Evolutionary conservation across 2,888 invertebrate genomes (phyloP).

Genomic region (Drosophila conformis): DNA sequence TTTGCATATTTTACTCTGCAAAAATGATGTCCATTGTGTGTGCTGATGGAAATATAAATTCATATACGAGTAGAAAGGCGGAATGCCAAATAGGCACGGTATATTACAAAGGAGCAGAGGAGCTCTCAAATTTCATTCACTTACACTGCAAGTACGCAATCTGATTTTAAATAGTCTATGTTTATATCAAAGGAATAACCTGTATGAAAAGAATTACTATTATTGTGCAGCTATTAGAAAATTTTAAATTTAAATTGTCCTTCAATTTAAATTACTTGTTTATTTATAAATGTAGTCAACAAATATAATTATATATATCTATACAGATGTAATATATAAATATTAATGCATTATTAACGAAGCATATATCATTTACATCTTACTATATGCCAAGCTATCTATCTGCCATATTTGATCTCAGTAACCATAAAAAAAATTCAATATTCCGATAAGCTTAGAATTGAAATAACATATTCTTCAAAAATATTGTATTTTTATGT

Average conservation of each 20-base stretch:
- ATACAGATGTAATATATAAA: too few relatives aligned
- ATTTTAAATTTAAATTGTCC: too few relatives aligned
- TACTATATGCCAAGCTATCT: too few relatives aligned
- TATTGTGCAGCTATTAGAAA: too few relatives aligned
- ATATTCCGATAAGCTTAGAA: not conserved
- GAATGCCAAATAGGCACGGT: not conserved
- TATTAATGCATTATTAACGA: too few relatives aligned
- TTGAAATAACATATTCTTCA: not conserved
- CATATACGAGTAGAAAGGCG: not conserved
- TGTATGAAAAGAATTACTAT: too few relatives aligned
- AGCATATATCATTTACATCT: too few relatives aligned
- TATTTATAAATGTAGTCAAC: not conserved
- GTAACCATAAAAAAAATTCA: not conserved
- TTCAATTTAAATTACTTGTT: not conserved
- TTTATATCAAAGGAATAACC: too few relatives aligned
- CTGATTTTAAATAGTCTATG: not conserved
- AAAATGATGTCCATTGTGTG: slow-evolving; percentile 26
- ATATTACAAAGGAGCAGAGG: not conserved
- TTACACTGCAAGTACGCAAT: not conserved
- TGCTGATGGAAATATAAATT: slow-evolving; percentile 18
- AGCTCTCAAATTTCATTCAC: not conserved
- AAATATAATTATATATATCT: not conserved
- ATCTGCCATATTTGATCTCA: not conserved
- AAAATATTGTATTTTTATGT: not conserved
- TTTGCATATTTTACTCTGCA: slow-evolving; percentile 22